phyloP scores from a whole-genome alignment of 2,113 vertebrate species.

The Sakesphorus luctuosus region DNA sequence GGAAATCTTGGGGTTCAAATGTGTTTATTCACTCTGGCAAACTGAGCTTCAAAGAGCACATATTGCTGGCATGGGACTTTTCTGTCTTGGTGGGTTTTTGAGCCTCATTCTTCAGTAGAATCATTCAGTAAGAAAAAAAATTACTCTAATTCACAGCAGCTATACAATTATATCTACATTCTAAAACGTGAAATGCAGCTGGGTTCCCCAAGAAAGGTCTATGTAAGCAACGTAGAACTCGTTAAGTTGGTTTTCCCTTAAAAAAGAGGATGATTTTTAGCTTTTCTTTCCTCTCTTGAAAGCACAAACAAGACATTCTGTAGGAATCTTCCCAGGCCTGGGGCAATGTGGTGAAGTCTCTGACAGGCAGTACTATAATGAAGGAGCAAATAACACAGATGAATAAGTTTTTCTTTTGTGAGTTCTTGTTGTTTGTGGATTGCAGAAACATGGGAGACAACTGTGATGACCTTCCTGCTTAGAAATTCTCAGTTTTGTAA shows the following conservation, averaged over 20 bases:
- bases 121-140: neutral
- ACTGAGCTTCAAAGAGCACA: neutral
- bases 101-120: neutral
- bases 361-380: conserved; percentile 27
- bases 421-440: neutral
- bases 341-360: neutral
- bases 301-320: neutral
- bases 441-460: neutral
- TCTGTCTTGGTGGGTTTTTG: neutral
- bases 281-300: neutral
- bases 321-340: conserved; percentile 11
- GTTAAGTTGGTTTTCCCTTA: neutral
- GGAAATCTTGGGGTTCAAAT: neutral
- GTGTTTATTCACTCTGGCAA: neutral
- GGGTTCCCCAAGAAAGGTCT: neutral
- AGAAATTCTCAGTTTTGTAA: neutral
- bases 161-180: neutral
- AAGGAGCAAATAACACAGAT: conserved; percentile 33
- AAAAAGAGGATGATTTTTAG: neutral
- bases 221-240: neutral
- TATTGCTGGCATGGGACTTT: neutral
- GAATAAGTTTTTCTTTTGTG: neutral
- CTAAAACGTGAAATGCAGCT: neutral
- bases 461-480: neutral
- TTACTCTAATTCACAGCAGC: no score